Base-by-base conservation (phyloP, 2,888 invertebrate species). In the Ormyrus nitidulus region DNA sequence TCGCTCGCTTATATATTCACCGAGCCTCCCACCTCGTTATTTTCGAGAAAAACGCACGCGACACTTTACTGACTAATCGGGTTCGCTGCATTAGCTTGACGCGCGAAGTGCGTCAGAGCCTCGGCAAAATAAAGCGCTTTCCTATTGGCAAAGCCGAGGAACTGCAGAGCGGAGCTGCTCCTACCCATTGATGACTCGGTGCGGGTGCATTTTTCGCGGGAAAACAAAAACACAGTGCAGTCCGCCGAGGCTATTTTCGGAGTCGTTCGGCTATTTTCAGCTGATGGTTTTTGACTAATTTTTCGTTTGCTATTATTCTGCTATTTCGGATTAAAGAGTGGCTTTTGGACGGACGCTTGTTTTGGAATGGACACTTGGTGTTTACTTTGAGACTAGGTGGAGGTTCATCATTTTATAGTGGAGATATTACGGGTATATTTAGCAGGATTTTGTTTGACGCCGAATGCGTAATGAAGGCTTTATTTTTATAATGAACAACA, bases 111-210 rank as follows among this genome's bases (percentile, higher is more conserved):
- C 75, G 68, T 68, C 75, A 76, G 51, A 68, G 61, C n/a, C 13
- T 59, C 49, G 66, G 49, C 44, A 51, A 56, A 74, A 65, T 74
- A 65, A 74, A 62, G 13, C 6, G 19, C 54, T 73, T 64, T 73
- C 11, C 62, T 73, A 51, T 73, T 73, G 13, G 49, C n/a, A 48
- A 46, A 13, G 9, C 19, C 19, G 19, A 19, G 19, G 19, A 19
- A 19, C 19, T 19, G 19, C 19, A 19, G 19, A 19, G 6, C n/a
- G 65, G 6, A 48, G 10, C 13, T 51, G 6, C 19, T 51, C 53
- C 53, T n/a, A 49, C n/a, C 6, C 8, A 8, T 65, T 53, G 49
- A 66, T 66, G 8, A 10, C 5, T 19, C 19, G 19, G 9, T 10
- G 9, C 6, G 53, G 9, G 19, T 19, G 19, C 19, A 19, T 34